phyloP scores from a whole-genome alignment of 1,140 invertebrate species.

The Penaeus japonicus region DNA sequence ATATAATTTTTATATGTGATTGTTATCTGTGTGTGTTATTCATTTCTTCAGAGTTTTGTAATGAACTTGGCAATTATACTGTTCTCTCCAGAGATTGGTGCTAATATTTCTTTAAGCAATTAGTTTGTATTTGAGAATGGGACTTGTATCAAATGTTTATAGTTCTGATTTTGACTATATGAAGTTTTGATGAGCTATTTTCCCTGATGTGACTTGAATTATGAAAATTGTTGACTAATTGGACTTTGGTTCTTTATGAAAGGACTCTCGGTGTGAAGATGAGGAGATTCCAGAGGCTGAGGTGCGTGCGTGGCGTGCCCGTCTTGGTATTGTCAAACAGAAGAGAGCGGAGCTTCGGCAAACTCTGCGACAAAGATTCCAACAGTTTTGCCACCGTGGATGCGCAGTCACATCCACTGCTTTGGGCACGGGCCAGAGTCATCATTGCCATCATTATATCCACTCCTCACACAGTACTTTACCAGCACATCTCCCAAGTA shows the following conservation, averaged over 20 bases:
- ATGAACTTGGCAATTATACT: no score
- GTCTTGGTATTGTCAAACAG: slow-evolving; percentile 76
- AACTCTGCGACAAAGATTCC: slow-evolving; percentile 81
- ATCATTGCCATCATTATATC: slow-evolving; percentile 24
- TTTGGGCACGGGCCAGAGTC: background rate
- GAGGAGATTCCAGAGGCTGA: slow-evolving; percentile 87
- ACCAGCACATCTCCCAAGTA: slow-evolving; percentile 6
- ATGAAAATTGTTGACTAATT: background rate
- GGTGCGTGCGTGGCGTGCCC: slow-evolving; percentile 80
- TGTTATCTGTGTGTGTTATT: no score
- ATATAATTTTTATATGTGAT: background rate
- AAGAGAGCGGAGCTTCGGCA: slow-evolving; percentile 83
- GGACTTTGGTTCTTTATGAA: slow-evolving; percentile 57
- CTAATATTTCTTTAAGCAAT: no score
- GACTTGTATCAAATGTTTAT: background rate
- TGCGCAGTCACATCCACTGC: slow-evolving; percentile 9
- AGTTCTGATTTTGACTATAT: background rate
- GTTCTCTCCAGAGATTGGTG: no score
- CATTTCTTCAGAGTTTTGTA: no score
- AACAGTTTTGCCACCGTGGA: slow-evolving; percentile 72
- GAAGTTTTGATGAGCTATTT: background rate
- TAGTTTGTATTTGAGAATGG: no score
- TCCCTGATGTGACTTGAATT: background rate
- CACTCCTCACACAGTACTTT: slow-evolving; percentile 17
- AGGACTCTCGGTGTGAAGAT: slow-evolving; percentile 75